phyloP scores from a whole-genome alignment of 2,888 invertebrate genomes.

The Ferrisia virgata region DNA sequence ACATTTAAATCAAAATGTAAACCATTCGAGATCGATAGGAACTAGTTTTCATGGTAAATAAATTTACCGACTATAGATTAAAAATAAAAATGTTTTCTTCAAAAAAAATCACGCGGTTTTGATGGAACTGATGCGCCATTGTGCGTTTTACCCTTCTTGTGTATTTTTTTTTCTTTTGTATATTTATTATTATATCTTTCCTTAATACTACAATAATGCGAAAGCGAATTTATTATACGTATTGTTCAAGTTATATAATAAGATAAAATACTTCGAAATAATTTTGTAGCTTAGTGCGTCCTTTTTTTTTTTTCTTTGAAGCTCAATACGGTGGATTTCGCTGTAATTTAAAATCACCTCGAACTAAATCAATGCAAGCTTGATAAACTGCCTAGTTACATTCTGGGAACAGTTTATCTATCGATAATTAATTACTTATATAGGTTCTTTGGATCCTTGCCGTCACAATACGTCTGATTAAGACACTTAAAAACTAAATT shows the following conservation, averaged over 20 bases:
- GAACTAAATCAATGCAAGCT: not conserved
- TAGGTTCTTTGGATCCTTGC: slow-evolving; percentile 32
- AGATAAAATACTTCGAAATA: not conserved
- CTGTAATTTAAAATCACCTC: not conserved
- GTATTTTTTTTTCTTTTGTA: not conserved
- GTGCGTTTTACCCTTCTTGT: not conserved
- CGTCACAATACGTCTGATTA: slow-evolving; percentile 19
- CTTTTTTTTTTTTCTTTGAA: not conserved
- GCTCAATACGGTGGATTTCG: not conserved
- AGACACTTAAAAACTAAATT: slow-evolving; percentile 26
- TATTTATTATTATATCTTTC: not conserved
- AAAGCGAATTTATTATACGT: not conserved
- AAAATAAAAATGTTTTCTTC: not conserved
- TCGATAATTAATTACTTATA: slow-evolving; percentile 27
- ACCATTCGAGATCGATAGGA: slow-evolving; percentile 30
- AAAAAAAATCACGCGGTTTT: not conserved
- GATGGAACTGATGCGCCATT: slow-evolving; percentile 17
- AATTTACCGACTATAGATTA: slow-evolving; percentile 30
- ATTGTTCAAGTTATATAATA: not conserved
- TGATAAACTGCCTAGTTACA: slow-evolving; percentile 31
- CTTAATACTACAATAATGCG: slow-evolving; percentile 1
- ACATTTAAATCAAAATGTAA: slow-evolving; percentile 30
- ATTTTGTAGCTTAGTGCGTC: not conserved
- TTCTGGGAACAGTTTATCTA: slow-evolving; percentile 27
- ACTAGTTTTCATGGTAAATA: slow-evolving; percentile 30